Base-by-base conservation (phyloP, 2,797 vertebrate species). In the Arnoldichthys spilopterus region DNA sequence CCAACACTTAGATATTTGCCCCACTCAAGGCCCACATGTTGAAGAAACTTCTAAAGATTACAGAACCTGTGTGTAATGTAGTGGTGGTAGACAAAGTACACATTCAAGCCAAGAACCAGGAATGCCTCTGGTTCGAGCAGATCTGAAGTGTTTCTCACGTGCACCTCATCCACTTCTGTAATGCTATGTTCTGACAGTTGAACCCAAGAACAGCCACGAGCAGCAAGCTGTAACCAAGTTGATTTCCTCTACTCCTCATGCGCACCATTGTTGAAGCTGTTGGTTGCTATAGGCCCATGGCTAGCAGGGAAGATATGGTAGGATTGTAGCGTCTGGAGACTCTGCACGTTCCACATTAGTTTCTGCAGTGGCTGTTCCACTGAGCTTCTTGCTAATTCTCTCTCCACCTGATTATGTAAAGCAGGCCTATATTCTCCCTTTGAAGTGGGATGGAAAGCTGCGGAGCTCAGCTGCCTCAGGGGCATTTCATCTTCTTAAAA, bases 401-500 rank as follows among this genome's bases (percentile, higher is more conserved):
- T 92, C 91, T 88, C 90, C 88, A 92, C 93, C 92, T 93, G 92
- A 93, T 94, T 93, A 94, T 94, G 93, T 91, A 93, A 93, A 94
- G 92, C 91, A 93, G 92, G 86, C 92, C 93, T 92, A 93, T 90
- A 94, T 93, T 92, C 87, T 89, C 77, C 86, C 90, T 94, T 94
- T 94, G 92, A 94, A 93, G 93, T 93, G 88, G 83, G 87, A 89
- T 90, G 78, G 87, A 91, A 90, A 89, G 77, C 90, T 88, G 88
- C 91, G 91, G 85, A 88, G 90, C 91, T 88, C 92, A 88, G 90
- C 89, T 90, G 86, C 90, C 91, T 91, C 87, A 86, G 91, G 91
- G 90, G 91, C 90, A 87, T 86, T 80, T 87, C 84, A 90, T 90
- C 92, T 88, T 89, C 85, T 86, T 86, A 89, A 87, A 89, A 91